These are phyloP conservation scores for Trididemnum clinides DNA, from an alignment of 23 tunicate genomes.

Conservation along the genomic window DNA sequence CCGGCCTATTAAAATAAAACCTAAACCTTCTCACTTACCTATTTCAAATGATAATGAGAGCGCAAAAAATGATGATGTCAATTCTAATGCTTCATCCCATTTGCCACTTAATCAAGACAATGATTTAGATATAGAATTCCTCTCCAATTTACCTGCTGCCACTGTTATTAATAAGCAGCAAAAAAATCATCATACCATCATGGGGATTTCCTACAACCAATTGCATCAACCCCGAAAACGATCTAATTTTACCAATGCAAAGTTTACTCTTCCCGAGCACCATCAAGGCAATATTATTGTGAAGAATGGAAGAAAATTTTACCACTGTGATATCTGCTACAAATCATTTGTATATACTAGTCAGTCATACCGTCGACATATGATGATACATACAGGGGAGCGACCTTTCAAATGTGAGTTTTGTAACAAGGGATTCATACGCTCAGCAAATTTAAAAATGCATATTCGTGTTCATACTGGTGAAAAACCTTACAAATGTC, in stretches of 20 bases:
- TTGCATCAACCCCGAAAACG: neutral
- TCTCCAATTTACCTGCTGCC: neutral
- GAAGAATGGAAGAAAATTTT: constrained; percentile 1
- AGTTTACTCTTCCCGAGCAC: neutral
- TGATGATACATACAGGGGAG: constrained; percentile 34
- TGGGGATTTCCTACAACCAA: neutral
- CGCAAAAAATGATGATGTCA: no score
- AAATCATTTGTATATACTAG: constrained; percentile 15
- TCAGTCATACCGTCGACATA: constrained; percentile 25
- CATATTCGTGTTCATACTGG: constrained; percentile 17
- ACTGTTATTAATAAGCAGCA: neutral
- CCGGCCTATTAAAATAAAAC: neutral
- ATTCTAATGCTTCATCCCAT: no score
- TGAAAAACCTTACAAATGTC: constrained; percentile 27
- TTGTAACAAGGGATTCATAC: constrained; percentile 18
- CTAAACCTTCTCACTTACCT: neutral
- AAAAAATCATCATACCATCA: neutral
- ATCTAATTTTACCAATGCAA: neutral
- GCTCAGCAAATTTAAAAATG: constrained; percentile 18
- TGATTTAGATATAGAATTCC: no score
- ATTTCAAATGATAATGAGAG: neutral
- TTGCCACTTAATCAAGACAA: no score
- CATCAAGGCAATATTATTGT: neutral
- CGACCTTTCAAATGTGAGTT: constrained; percentile 18
- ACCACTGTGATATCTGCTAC: constrained; percentile 6